Conservation (phyloP, 2,888 invertebrate species). For the Pollenia amentaria region DNA sequence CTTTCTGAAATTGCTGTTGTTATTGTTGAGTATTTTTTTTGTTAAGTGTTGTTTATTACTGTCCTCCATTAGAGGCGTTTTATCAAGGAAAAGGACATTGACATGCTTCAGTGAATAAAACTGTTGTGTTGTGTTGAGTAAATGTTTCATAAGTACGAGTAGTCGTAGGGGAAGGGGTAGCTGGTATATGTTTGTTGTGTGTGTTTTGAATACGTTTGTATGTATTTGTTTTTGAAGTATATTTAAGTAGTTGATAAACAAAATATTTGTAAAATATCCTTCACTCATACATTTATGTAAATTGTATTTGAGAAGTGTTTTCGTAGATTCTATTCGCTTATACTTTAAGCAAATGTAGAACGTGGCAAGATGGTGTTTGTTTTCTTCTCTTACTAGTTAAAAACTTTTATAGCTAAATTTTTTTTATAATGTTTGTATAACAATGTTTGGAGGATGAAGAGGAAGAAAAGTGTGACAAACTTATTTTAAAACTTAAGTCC, state of each 20-base stretch:
- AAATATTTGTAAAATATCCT: slow-evolving; percentile 35
- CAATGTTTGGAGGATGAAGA: too few relatives aligned
- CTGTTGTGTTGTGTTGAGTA: slow-evolving; percentile 7
- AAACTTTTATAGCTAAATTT: background rate
- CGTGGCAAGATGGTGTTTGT: background rate
- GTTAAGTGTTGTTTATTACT: slow-evolving; percentile 69
- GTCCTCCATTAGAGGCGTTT: slow-evolving; percentile 71
- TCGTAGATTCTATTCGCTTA: too few relatives aligned
- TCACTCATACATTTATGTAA: slow-evolving; percentile 1
- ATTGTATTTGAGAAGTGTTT: background rate
- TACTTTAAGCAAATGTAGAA: background rate
- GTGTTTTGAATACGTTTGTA: too few relatives aligned
- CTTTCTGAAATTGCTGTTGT: slow-evolving; percentile 12
- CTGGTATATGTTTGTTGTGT: background rate
- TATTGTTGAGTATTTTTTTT: slow-evolving; percentile 36
- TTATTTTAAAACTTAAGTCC: too few relatives aligned
- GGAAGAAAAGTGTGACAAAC: too few relatives aligned
- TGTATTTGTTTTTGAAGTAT: slow-evolving; percentile 15
- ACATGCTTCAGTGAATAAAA: slow-evolving; percentile 58
- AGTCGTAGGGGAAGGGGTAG: too few relatives aligned
- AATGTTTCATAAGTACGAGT: background rate
- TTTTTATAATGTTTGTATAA: too few relatives aligned
- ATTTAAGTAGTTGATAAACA: slow-evolving; percentile 51
- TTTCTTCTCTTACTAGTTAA: background rate
- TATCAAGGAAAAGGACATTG: slow-evolving; percentile 69